Evolutionary conservation across 2,797 vertebrate species (phyloP), one percentile per base, ranked within the genome.

Genomic region (Coregonus sp.): DNA sequence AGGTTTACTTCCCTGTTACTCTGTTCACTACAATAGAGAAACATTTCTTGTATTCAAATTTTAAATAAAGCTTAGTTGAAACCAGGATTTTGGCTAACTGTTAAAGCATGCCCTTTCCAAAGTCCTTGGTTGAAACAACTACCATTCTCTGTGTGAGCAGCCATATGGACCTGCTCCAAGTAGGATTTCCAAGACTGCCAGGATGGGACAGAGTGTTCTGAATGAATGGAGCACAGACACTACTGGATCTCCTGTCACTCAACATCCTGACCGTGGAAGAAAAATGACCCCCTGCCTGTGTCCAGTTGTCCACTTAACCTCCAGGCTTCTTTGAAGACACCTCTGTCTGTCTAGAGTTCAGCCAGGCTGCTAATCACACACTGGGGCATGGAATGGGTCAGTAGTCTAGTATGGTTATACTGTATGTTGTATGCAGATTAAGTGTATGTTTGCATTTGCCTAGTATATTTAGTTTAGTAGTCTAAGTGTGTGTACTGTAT

Each of bases 291-390:
- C 15, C 63, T 31, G 31, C 31, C 20, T 66, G 66, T 31, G 51
- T 69, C 73, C 18, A 73, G 25, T 63, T 82, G 40, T 73, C 4
- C 77, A 51, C 76, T 77, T 75, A 78, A 51, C 52, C 68, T 35
- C 72, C 3, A 70, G 37, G 37, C 68, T 7, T 37, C 37, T 12
- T 16, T 47, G 18, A 70, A 35, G 68, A 70, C 35, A 47, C 33
- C 67, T 69, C 6, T 40, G 14, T 70, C 35, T 12, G 40, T 47
- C 40, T 9, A 70, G 68, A 47, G 37, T 11, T 70, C 37, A 20
- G 37, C n/a, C 68, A 37, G 67, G 33, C 33, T 20, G 35, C 37
- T 37, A 50, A 37, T 47, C 68, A 70, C 47, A n/a, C 68, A 40
- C 7, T 47, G 68, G n/a, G 68, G 33, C 37, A 20, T 70, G 35